Conservation (phyloP, 2,888 invertebrate species). For the Campopleginae sp. region DNA sequence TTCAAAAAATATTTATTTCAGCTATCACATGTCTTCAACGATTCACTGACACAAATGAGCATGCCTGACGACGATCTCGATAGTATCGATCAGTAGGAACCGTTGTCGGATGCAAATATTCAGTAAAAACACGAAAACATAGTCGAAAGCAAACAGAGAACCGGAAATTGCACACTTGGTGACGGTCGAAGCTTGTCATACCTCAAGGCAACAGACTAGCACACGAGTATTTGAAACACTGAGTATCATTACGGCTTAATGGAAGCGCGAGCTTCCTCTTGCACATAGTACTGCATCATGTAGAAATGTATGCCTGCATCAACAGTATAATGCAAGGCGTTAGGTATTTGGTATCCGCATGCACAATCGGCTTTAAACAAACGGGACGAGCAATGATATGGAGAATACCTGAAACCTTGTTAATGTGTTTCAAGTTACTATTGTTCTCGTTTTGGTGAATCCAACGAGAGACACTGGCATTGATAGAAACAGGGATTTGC, state of each 20-base stretch:
- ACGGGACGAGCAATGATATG: slow-evolving; percentile 10
- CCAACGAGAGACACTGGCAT: slow-evolving; percentile 5
- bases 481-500: not conserved
- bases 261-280: slow-evolving; percentile 27
- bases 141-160: slow-evolving; percentile 9
- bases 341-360: slow-evolving; percentile 21
- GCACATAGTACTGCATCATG: slow-evolving; percentile 28
- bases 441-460: slow-evolving; percentile 27
- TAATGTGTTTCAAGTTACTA: slow-evolving; percentile 1
- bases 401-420: slow-evolving; percentile 15
- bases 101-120: not conserved
- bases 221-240: not conserved
- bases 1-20: not conserved
- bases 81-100: not conserved
- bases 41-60: not conserved
- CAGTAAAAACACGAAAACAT: not conserved
- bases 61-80: not conserved
- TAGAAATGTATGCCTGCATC: slow-evolving; percentile 15
- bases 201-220: slow-evolving; percentile 21
- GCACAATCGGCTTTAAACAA: slow-evolving; percentile 29
- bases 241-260: slow-evolving; percentile 42
- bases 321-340: slow-evolving; percentile 23
- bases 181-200: not conserved
- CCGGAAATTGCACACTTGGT: slow-evolving; percentile 29
- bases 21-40: not conserved